These are phyloP conservation scores for Thalassophryne amazonica DNA, from an alignment of 2,797 vertebrate genomes.

Conservation along the genomic window DNA sequence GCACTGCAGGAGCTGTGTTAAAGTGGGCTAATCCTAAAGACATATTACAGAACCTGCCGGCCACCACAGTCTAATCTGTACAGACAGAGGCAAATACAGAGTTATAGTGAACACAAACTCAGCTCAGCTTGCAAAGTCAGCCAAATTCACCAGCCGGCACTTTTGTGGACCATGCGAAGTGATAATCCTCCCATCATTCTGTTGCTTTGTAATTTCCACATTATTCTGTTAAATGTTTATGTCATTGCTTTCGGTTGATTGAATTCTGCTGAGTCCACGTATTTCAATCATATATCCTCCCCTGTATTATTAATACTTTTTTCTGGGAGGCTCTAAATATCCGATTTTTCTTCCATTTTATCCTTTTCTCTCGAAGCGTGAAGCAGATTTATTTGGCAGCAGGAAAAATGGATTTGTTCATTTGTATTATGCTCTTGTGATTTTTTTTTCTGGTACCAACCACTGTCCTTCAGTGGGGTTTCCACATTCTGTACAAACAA, in stretches of 20 bases:
- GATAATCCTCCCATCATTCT: constrained; percentile 20
- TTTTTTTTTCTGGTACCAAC: constrained; percentile 42
- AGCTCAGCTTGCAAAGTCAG: constrained; percentile 4
- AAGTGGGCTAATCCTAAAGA: constrained; percentile 45
- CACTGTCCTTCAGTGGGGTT: constrained; percentile 25
- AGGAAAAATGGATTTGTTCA: constrained; percentile 38
- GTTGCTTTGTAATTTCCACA: constrained; percentile 11
- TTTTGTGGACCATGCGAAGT: constrained; percentile 7
- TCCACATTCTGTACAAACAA: constrained; percentile 40
- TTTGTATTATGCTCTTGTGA: constrained; percentile 33
- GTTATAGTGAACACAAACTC: neutral
- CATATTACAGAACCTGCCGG: constrained; percentile 14
- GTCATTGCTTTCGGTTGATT: neutral
- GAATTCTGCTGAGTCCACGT: constrained; percentile 2
- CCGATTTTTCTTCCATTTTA: constrained; percentile 6
- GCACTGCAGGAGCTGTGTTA: constrained; percentile 24
- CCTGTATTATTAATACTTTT: constrained; percentile 12
- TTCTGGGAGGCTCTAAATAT: constrained; percentile 4
- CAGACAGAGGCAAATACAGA: constrained; percentile 5
- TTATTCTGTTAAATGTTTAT: constrained; percentile 7
- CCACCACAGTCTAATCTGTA: constrained; percentile 10
- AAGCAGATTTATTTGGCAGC: constrained; percentile 41
- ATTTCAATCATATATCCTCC: constrained; percentile 16
- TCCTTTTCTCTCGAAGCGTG: constrained; percentile 21
- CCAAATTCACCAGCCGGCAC: constrained; percentile 4